phyloP scores from a whole-genome alignment of 2,113 vertebrate species.

The Rattus rattus region DNA sequence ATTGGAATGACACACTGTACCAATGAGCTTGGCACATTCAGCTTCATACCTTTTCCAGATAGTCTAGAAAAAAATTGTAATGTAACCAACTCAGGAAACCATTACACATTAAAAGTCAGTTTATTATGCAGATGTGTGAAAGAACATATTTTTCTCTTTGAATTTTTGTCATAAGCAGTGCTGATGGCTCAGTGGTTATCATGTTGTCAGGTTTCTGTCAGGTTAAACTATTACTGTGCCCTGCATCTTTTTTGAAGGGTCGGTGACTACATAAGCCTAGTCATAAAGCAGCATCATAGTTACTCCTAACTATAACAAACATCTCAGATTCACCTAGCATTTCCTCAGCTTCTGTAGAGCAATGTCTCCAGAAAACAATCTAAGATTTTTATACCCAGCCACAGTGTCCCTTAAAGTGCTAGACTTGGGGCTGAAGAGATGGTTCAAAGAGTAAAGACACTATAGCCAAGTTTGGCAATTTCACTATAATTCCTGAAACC shows the following conservation, averaged over 20 bases:
- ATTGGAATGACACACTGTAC: background rate
- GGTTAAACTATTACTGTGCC: too few species aligned
- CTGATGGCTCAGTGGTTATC: background rate
- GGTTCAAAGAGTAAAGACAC: background rate
- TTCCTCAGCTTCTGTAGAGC: background rate
- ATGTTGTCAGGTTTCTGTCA: too few species aligned
- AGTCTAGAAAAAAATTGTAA: background rate
- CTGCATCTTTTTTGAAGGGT: background rate
- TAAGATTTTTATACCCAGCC: background rate
- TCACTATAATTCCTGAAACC: background rate
- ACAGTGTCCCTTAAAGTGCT: background rate
- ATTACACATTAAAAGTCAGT: too few species aligned
- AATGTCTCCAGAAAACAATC: background rate
- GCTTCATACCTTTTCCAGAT: background rate
- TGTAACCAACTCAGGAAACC: background rate
- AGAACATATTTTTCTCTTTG: background rate
- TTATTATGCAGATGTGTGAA: background rate
- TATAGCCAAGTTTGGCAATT: background rate
- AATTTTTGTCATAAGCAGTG: background rate
- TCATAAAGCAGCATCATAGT: background rate
- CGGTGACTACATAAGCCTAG: background rate
- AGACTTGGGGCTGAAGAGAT: background rate
- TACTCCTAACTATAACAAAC: background rate
- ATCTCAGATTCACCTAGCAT: background rate
- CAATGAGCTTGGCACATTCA: background rate